Percentiles rank a stretch among this genome's conserved stretches.
Evolutionary conservation across 2,113 vertebrate species (phyloP).

Genomic region (Clarias magur): DNA sequence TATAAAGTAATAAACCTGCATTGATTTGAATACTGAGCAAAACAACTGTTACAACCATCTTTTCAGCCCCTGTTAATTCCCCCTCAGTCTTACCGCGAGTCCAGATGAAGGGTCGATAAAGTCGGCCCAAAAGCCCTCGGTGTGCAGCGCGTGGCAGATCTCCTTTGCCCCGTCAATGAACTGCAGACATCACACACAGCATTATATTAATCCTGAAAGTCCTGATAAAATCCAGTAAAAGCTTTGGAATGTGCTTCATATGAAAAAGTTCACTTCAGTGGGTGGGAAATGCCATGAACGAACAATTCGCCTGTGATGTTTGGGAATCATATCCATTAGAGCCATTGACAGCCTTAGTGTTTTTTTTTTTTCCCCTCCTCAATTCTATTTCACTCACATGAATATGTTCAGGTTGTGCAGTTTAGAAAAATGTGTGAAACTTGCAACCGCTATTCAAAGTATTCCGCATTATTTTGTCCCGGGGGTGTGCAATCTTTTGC

Average conservation of each 20-base stretch:
- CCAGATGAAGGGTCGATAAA: conserved; percentile 95
- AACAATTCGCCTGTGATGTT: not conserved
- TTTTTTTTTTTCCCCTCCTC: no score
- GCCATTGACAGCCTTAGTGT: not conserved
- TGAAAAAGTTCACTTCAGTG: not conserved
- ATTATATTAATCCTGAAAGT: not conserved
- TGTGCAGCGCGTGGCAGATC: conserved; percentile 85
- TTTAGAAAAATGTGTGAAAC: no score
- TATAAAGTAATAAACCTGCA: not conserved
- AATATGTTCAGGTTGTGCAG: no score
- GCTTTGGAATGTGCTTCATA: not conserved
- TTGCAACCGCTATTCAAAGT: not conserved
- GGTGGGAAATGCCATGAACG: not conserved
- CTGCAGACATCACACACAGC: conserved; percentile 62
- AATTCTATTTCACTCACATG: no score
- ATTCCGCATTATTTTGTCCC: not conserved
- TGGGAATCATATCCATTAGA: not conserved
- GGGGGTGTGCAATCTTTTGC: not conserved
- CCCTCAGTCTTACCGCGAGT: conserved; percentile 78
- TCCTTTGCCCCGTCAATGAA: conserved; percentile 89
- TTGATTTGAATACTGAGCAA: not conserved
- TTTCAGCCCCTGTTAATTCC: not conserved
- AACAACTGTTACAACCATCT: not conserved
- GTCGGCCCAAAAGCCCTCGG: conserved; percentile 94
- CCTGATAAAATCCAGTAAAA: not conserved